phyloP scores from a whole-genome alignment of 2,888 invertebrate species.

The Tachystola acroxantha region DNA sequence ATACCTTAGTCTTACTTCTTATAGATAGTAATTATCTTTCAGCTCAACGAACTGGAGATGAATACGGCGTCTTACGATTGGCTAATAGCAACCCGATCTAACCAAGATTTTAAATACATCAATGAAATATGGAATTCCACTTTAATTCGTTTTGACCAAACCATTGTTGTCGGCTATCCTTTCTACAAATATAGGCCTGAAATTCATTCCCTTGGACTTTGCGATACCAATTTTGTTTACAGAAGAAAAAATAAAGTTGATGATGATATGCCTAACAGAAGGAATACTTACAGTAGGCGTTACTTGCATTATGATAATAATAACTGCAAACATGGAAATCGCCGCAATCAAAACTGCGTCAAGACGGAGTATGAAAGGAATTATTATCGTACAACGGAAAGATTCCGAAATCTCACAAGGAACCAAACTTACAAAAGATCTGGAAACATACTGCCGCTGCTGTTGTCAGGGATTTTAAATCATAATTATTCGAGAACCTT shows the following conservation, averaged over 20 bases:
- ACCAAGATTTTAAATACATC: constrained; percentile 38
- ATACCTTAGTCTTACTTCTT: no score
- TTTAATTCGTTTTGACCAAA: constrained; percentile 58
- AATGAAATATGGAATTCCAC: constrained; percentile 51
- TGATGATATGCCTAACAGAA: not conserved
- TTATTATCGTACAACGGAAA: constrained; percentile 45
- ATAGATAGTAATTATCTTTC: no score
- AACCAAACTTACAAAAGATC: constrained; percentile 33
- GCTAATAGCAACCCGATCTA: constrained; percentile 45
- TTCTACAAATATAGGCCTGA: constrained; percentile 9
- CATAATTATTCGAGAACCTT: constrained; percentile 50
- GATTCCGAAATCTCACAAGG: constrained; percentile 46
- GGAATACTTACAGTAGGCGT: not conserved
- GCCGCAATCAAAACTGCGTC: constrained; percentile 14
- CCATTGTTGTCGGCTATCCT: constrained; percentile 46
- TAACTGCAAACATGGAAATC: constrained; percentile 13
- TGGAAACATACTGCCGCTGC: constrained; percentile 34
- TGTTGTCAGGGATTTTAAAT: constrained; percentile 37
- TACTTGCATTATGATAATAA: constrained; percentile 7
- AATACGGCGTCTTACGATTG: constrained; percentile 56
- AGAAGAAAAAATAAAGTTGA: constrained; percentile 15
- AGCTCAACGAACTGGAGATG: constrained; percentile 50
- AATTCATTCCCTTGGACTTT: constrained; percentile 25
- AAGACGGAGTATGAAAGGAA: constrained; percentile 41
- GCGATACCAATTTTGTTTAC: constrained; percentile 48